Conservation (phyloP, 2,113 vertebrate genomes). For the Stigmatopora argus region DNA sequence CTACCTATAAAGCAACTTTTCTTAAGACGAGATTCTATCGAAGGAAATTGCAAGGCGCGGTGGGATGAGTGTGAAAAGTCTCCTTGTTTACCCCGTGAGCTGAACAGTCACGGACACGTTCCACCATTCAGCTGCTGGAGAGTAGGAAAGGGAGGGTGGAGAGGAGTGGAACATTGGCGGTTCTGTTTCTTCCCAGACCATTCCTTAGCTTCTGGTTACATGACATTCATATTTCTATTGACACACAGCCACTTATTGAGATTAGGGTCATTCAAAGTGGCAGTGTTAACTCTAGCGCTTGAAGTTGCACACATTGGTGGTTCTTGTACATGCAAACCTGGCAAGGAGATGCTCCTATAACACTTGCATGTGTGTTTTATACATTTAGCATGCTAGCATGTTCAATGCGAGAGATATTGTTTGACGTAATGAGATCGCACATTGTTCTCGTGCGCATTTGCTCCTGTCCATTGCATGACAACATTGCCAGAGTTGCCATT, state of each 20-base stretch:
- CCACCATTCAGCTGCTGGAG: slow-evolving; percentile 4
- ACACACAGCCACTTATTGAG: neutral
- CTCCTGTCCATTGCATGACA: slow-evolving; percentile 31
- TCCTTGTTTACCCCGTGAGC: neutral
- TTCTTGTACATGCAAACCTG: slow-evolving; percentile 17
- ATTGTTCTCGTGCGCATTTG: slow-evolving; percentile 10
- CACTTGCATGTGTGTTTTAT: slow-evolving; percentile 1
- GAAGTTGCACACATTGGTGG: neutral
- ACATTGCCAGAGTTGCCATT: slow-evolving; percentile 41
- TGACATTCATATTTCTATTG: slow-evolving; percentile 12
- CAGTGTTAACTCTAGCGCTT: neutral
- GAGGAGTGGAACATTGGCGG: slow-evolving; percentile 18
- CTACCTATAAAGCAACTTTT: neutral
- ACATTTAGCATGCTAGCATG: neutral
- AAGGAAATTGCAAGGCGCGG: neutral
- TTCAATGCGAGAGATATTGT: slow-evolving; percentile 24
- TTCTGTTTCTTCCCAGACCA: slow-evolving; percentile 49
- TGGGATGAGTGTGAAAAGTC: slow-evolving; percentile 1
- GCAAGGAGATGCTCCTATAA: slow-evolving; percentile 22
- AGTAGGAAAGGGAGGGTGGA: neutral
- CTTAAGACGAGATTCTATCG: neutral
- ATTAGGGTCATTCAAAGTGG: neutral
- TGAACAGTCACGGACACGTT: slow-evolving; percentile 3
- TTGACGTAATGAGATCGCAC: slow-evolving; percentile 28
- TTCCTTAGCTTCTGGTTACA: slow-evolving; percentile 18